These are phyloP conservation scores for Psilopsiagon aurifrons DNA, from an alignment of 2,113 vertebrate genomes.

Conservation along the genomic window DNA sequence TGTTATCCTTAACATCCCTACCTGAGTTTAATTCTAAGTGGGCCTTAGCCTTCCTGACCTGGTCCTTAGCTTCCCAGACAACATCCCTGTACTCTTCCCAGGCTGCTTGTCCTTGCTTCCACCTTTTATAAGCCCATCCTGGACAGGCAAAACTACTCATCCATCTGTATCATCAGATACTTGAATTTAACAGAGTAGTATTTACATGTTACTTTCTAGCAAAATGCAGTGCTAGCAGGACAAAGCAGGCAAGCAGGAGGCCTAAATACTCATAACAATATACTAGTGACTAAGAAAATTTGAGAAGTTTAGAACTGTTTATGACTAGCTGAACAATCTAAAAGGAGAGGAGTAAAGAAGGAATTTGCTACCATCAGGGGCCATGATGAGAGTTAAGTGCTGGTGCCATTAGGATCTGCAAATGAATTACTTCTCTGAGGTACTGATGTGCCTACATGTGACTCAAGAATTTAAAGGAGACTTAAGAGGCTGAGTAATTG, in stretches of 20 bases:
- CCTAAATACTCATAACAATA: background rate
- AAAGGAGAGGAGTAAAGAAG: background rate
- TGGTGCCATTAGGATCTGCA: background rate
- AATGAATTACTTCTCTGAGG: background rate
- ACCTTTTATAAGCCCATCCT: background rate
- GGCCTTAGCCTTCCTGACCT: too few species aligned
- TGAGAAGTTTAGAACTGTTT: background rate
- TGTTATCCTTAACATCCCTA: too few species aligned
- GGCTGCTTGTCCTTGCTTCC: too few species aligned
- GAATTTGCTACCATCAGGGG: background rate
- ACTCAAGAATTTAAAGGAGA: background rate
- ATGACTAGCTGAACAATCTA: background rate
- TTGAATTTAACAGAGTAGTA: background rate
- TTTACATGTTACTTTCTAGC: background rate
- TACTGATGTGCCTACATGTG: background rate
- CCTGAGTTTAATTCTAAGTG: too few species aligned
- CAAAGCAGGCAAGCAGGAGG: background rate
- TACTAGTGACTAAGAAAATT: fast-evolving
- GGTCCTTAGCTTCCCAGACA: too few species aligned
- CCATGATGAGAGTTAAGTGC: fast-evolving
- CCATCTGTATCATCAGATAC: background rate
- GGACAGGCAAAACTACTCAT: background rate
- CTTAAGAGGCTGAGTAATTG: background rate
- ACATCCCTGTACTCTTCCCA: too few species aligned
- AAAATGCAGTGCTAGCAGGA: background rate